Percentiles rank a stretch among this genome's conserved stretches.
Evolutionary conservation across 2,888 invertebrate species (phyloP).

Genomic region (Ellobium chinense): DNA sequence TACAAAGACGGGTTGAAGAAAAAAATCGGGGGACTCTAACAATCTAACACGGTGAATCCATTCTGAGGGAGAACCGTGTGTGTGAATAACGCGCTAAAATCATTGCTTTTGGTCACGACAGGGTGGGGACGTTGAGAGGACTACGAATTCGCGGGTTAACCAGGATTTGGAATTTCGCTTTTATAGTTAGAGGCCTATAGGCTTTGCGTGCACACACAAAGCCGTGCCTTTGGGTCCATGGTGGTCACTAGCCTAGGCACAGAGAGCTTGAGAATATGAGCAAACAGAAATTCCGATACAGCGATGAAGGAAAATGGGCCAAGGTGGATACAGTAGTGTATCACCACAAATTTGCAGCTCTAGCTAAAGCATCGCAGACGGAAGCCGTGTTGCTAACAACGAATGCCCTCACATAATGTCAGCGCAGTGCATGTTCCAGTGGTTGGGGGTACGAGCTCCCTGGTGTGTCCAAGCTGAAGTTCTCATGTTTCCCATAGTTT

Average conservation of each 20-base stretch:
- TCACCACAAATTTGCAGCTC: too few species aligned
- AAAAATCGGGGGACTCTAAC: not conserved
- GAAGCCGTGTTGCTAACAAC: too few species aligned
- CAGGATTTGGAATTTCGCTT: not conserved
- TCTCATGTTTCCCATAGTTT: too few species aligned
- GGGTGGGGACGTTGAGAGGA: not conserved
- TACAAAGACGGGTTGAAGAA: not conserved
- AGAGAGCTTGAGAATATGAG: not conserved
- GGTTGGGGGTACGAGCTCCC: too few species aligned
- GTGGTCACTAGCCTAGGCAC: not conserved
- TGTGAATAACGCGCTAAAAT: not conserved
- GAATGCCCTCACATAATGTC: too few species aligned
- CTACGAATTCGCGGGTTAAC: not conserved
- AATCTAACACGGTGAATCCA: not conserved
- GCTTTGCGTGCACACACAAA: not conserved
- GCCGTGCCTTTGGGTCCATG: not conserved
- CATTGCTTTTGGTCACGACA: not conserved
- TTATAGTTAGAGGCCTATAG: too few species aligned
- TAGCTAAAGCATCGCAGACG: too few species aligned
- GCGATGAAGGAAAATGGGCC: not conserved
- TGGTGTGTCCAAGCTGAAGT: too few species aligned
- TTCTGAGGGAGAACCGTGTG: not conserved
- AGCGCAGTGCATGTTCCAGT: too few species aligned
- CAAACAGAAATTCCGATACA: not conserved
- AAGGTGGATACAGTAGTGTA: too few species aligned